phyloP scores from a whole-genome alignment of 1,140 invertebrate species.

The Lepidurus couesii region DNA sequence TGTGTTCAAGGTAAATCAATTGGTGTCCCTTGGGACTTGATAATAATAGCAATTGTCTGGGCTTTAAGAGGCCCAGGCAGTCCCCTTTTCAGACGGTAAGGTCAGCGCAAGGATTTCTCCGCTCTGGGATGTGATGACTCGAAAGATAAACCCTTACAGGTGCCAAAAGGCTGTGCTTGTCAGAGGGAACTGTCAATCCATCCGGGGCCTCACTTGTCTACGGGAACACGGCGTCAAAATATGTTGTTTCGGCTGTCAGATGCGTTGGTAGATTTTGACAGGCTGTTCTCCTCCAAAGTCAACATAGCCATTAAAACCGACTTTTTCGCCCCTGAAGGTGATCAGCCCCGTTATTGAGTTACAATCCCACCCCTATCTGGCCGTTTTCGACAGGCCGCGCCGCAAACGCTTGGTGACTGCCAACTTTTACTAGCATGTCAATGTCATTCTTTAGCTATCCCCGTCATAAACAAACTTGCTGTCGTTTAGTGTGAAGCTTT shows the following conservation, averaged over 20 bases:
- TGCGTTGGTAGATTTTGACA: not conserved
- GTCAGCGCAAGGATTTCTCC: not conserved
- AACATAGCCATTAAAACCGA: constrained; percentile 30
- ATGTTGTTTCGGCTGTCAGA: constrained; percentile 19
- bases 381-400: not conserved
- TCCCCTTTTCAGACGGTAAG: not conserved
- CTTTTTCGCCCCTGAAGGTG: not conserved
- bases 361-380: not conserved
- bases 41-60: constrained; percentile 16
- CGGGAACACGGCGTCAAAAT: not conserved
- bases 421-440: not conserved
- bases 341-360: constrained; percentile 16
- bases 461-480: no score
- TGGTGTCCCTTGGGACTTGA: not conserved
- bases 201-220: not conserved
- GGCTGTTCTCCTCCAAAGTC: constrained; percentile 28
- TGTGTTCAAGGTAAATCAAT: not conserved
- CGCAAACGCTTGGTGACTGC: not conserved
- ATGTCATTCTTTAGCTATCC: not conserved
- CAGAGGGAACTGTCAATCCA: not conserved
- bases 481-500: no score
- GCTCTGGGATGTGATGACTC: not conserved
- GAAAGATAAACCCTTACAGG: constrained; percentile 2
- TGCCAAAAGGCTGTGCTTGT: constrained; percentile 14
- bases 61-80: not conserved